Base-by-base conservation (phyloP, 1,140 invertebrate genomes). In the Homarus americanus region DNA sequence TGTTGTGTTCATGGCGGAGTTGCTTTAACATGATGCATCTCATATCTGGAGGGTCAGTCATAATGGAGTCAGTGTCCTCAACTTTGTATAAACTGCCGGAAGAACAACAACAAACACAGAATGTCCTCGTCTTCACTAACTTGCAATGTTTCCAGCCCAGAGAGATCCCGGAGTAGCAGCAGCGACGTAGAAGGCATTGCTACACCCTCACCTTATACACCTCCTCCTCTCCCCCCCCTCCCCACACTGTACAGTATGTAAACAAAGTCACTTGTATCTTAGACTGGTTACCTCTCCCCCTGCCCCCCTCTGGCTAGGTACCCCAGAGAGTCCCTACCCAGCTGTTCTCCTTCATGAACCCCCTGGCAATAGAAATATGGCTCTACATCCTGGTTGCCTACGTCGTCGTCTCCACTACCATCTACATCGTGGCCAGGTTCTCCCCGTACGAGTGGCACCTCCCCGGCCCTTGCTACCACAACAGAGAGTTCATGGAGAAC, bases 401-500 rank as follows among this genome's bases (percentile, higher is more conserved):
- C 93, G 93, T 95, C 40, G 92, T 95, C 9, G 95, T 96, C 38
- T 95, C 95, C 92, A 93, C 95, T 73, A 95, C 94, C 32, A 95
- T 96, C 94, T 96, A 95, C 93, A 93, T 95, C 38, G 94, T 96
- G 75, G 96, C 96, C 28, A 93, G 96, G 40, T 95, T 93, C 83
- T 93, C 92, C 78, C 93, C 93, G n/a, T 93, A 93, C 72, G 93
- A 93, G 88, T 93, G 93, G 95, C 93, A 94, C 76, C 94, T 96
- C 94, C 97, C 97, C 80, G 97, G 97, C 93, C 96, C 96, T 24
- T 97, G 97, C 94, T 96, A 97, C 93, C 96, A 96, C 94, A 97
- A 96, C 94, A 96, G 95, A 94, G 97, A 96, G 94, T 96, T 96
- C 92, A 95, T 96, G 94, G 97, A 98, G 94, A 99, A 98, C 94